Evolutionary conservation across 1,140 invertebrate genomes (phyloP), one percentile per base, ranked within the genome.

Genomic region (Diachasma alloeum): DNA sequence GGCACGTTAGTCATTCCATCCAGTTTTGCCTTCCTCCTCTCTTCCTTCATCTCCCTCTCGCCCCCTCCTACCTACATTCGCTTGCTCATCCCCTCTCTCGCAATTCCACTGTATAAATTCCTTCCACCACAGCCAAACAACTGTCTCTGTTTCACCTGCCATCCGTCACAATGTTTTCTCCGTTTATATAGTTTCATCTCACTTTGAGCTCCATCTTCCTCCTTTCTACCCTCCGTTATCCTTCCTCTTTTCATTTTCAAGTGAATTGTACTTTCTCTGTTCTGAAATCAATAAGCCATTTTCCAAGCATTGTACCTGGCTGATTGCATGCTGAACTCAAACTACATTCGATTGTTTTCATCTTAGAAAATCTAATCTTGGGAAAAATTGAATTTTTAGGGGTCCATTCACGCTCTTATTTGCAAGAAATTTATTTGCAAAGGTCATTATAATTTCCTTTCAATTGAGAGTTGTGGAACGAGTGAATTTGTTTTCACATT

Each of bases 221-320:
- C 48, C n/a, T 17, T 36, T 72, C 26, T 24, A 36, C 15, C 31
- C 31, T 31, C 5, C 53, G 8, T 71, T 24, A 24, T 72, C 22
- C 46, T 36, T 56, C 48, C 24, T n/a, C 46, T 31, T 72, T 53
- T 56, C 48, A 24, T 53, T 56, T 36, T 72, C 24, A n/a, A 15
- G 9, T 19, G 44, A 24, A 36, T 19, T 48, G 39, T 66, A 26
- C 24, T 24, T 66, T 48, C 71, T 74, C 53, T 69, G 67, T 74
- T 48, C 73, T 48, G 39, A 75, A 78, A 78, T 78, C 77, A 78
- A 78, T 78, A 78, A 78, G 72, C 72, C 37, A 72, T 78, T 71
- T 48, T 37, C 56, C 31, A 17, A 44, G 22, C 42, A n/a, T 70
- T 59, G 26, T 59, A 69, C 36, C 67, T 71, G 10, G 31, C 31